phyloP scores from a whole-genome alignment of 1,140 invertebrate species.

The Listronotus bonariensis region DNA sequence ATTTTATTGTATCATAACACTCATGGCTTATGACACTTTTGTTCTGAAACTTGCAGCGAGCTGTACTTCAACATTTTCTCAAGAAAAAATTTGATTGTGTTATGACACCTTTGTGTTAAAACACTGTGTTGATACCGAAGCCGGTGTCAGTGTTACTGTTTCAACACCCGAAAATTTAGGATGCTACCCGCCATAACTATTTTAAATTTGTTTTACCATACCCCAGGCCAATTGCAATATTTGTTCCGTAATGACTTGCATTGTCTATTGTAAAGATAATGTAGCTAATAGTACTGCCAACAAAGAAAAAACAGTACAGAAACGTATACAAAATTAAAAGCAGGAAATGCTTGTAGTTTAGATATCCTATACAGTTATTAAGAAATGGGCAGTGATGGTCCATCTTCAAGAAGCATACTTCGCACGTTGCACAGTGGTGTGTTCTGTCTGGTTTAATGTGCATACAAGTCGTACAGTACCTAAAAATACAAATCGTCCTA shows the following conservation, averaged over 20 bases:
- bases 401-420: slow-evolving; percentile 71
- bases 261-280: not conserved
- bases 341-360: slow-evolving; percentile 50
- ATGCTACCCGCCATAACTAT: too few relatives aligned
- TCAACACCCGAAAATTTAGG: too few relatives aligned
- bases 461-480: slow-evolving; percentile 46
- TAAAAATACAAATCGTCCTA: slow-evolving; percentile 22
- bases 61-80: too few relatives aligned
- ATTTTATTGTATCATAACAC: too few relatives aligned
- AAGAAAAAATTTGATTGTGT: too few relatives aligned
- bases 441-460: slow-evolving; percentile 50
- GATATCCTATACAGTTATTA: slow-evolving; percentile 71
- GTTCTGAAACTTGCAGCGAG: too few relatives aligned
- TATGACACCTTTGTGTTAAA: too few relatives aligned
- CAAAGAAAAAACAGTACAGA: slow-evolving; percentile 44
- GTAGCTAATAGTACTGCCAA: slow-evolving; percentile 23
- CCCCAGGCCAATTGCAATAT: not conserved
- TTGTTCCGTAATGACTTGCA: not conserved
- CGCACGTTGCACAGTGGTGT: slow-evolving; percentile 50
- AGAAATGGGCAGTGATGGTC: slow-evolving; percentile 80
- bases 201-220: slow-evolving; percentile 4
- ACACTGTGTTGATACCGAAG: too few relatives aligned
- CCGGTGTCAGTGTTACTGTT: too few relatives aligned
- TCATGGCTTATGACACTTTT: too few relatives aligned
- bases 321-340: slow-evolving; percentile 43